These are phyloP conservation scores for Hirtodrosophila histrioides DNA, from an alignment of 2,888 invertebrate genomes.

Conservation along the genomic window DNA sequence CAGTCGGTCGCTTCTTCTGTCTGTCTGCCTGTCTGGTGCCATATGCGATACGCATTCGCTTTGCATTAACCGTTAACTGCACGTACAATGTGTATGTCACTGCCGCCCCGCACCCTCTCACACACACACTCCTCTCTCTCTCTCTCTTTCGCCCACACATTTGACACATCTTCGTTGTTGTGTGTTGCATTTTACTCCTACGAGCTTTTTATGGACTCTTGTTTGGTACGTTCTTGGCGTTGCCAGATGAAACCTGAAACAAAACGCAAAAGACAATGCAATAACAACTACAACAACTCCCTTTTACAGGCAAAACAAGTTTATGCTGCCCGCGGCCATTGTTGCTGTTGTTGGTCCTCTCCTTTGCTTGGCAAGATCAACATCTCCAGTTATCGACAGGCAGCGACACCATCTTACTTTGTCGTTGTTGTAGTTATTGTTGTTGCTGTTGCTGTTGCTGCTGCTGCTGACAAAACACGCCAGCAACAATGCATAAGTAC, in stretches of 20 bases:
- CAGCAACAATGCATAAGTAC: slow-evolving; percentile 53
- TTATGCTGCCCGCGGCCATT: slow-evolving; percentile 65
- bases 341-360: slow-evolving; percentile 42
- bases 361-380: slow-evolving; percentile 74
- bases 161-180: slow-evolving; percentile 73
- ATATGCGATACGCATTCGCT: slow-evolving; percentile 70
- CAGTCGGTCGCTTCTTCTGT: slow-evolving; percentile 25
- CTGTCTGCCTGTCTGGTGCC: slow-evolving; percentile 56
- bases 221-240: slow-evolving; percentile 74
- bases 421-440: slow-evolving; percentile 38
- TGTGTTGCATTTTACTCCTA: slow-evolving; percentile 70
- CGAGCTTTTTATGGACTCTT: slow-evolving; percentile 71
- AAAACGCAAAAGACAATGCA: slow-evolving; percentile 75
- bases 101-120: slow-evolving; percentile 9
- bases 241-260: slow-evolving; percentile 78
- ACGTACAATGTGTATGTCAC: slow-evolving; percentile 43
- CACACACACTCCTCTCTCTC: too few species aligned
- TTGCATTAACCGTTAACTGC: slow-evolving; percentile 81
- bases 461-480: slow-evolving; percentile 59
- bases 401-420: slow-evolving; percentile 76
- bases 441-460: slow-evolving; percentile 22
- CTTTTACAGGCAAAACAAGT: slow-evolving; percentile 81
- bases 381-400: slow-evolving; percentile 78
- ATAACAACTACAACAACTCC: slow-evolving; percentile 63
- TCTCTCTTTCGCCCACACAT: slow-evolving; percentile 60